Percentiles rank a stretch among this genome's conserved stretches.
Evolutionary conservation across 2,113 vertebrate genomes (phyloP).

Genomic region (Scytalopus superciliaris): DNA sequence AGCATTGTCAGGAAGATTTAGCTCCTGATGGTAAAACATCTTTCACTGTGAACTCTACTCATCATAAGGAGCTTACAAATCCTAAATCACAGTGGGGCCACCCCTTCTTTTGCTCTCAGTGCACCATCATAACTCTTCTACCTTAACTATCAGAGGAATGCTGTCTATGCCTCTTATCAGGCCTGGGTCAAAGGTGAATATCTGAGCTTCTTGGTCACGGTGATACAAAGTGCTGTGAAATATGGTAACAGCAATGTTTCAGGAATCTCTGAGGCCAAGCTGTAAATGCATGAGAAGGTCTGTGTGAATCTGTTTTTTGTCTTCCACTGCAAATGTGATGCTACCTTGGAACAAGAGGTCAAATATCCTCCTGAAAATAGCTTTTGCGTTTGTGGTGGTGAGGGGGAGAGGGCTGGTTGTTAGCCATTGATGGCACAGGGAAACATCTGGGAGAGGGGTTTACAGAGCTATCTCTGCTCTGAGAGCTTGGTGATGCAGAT

Average conservation of each 20-base stretch:
- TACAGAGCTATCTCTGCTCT: not conserved
- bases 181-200: slow-evolving; percentile 46
- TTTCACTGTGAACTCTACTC: slow-evolving; percentile 58
- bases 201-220: slow-evolving; percentile 15
- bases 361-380: not conserved
- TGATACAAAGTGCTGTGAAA: slow-evolving; percentile 52
- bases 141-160: slow-evolving; percentile 63
- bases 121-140: slow-evolving; percentile 44
- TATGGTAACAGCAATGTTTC: slow-evolving; percentile 15
- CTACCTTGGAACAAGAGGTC: not conserved
- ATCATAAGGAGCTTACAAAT: slow-evolving; percentile 56
- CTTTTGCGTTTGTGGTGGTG: not conserved
- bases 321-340: not conserved
- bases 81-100: slow-evolving; percentile 42
- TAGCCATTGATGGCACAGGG: not conserved
- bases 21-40: not conserved
- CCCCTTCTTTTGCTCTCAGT: slow-evolving; percentile 20
- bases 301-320: not conserved
- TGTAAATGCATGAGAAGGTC: not conserved
- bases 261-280: not conserved
- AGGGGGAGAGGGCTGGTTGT: not conserved
- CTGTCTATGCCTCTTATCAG: slow-evolving; percentile 43
- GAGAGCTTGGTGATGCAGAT: not conserved
- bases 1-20: slow-evolving; percentile 50
- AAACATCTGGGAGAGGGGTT: not conserved